Evolutionary conservation across 2,797 vertebrate species (phyloP), one percentile per base, ranked within the genome.

Genomic region (Phrynocephalus guinanensis): DNA sequence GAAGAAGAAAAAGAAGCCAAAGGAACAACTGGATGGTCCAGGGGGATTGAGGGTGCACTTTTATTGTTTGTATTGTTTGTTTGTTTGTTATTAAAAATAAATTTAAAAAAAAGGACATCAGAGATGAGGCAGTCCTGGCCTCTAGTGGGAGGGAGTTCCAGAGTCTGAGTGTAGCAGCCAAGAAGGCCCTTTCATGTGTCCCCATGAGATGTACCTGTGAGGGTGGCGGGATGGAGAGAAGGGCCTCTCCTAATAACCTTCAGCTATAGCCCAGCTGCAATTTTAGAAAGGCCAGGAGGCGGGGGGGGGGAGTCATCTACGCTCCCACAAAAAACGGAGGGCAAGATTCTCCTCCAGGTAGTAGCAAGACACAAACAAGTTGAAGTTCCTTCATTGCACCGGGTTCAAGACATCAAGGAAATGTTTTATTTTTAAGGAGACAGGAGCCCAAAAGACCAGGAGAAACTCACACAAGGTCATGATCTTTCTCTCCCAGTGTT

Each of bases 261-360:
- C 3, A 1, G 75, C 90, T 90, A 52, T 3, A n/a, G 66, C 90
- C n/a, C 71, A 90, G 80, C 86, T 75, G 79, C 44, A 85, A 93
- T 87, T 84, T 78, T 85, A 89, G 93, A 93, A 89, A 1, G 24
- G 67, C 70, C 84, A 33, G 33, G 33, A 33, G 33, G 33, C 33
- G 33, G 33, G 2, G 60, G 60, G 0, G 72, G 90, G 85, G 91
- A 94, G 66, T 89, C 88, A 86, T 83, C 1, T 50, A 85, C 70
- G 16, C 67, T 89, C 68, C 26, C 24, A 84, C 9, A 26, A 26
- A 67, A 50, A 28, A 33, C 33, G 88, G 73, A 33, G 38, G 33
- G 16, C 18, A 60, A 33, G 89, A 78, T 73, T 80, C 70, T 85
- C 77, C 48, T 86, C 5, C 44, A 84, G 83, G 87, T 3, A 82